phyloP scores from a whole-genome alignment of 2,113 vertebrate species.

The Oreochromis aureus region DNA sequence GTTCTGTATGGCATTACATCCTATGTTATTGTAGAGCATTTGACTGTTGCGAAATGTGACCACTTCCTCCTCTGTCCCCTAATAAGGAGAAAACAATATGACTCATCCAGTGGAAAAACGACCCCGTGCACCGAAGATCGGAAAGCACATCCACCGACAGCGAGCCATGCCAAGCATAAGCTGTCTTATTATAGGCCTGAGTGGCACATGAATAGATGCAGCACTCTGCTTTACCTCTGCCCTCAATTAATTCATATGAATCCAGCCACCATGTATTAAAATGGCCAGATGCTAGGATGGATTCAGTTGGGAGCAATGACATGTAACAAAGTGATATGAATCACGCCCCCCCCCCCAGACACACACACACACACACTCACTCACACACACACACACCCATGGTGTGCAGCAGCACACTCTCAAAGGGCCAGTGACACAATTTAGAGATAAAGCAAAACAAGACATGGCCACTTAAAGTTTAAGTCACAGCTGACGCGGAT shows the following conservation, averaged over 20 bases:
- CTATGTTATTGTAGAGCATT: slow-evolving; percentile 31
- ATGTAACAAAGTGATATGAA: slow-evolving; percentile 69
- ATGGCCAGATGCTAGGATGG: slow-evolving; percentile 68
- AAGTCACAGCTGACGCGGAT: slow-evolving; percentile 1
- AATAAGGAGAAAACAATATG: slow-evolving; percentile 42
- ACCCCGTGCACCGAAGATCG: neutral
- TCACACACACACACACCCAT: neutral
- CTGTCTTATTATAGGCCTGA: slow-evolving; percentile 32
- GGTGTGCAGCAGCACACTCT: slow-evolving; percentile 19
- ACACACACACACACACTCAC: neutral
- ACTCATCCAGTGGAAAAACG: slow-evolving; percentile 36
- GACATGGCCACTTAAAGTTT: slow-evolving; percentile 18
- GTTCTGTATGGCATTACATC: slow-evolving; percentile 8
- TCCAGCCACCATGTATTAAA: slow-evolving; percentile 59
- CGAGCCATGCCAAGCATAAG: neutral
- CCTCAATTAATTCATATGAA: slow-evolving; percentile 63
- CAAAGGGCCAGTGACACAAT: slow-evolving; percentile 43
- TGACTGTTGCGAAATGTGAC: slow-evolving; percentile 40
- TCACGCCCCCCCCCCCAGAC: neutral
- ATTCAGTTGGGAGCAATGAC: slow-evolving; percentile 69
- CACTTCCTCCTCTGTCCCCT: slow-evolving; percentile 28
- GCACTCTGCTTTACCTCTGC: slow-evolving; percentile 51
- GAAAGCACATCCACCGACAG: slow-evolving; percentile 18
- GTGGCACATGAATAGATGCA: slow-evolving; percentile 41
- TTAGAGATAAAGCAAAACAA: slow-evolving; percentile 43